Base-by-base conservation (phyloP, 2,113 vertebrate species). In the Xiphophorus hellerii region DNA sequence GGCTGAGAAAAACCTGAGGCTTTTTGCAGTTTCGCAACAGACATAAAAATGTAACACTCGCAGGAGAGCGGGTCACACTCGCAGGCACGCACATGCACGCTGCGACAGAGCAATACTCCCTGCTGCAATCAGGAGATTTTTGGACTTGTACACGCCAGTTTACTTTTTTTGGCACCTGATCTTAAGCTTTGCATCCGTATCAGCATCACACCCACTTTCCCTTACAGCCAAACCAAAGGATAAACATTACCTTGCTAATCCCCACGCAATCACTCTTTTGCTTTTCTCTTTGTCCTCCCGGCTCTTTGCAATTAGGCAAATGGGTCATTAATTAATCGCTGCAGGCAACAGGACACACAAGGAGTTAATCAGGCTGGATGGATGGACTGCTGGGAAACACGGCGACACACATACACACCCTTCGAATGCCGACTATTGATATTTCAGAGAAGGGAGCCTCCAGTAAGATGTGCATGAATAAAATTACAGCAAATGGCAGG, bases 281-380 rank as follows among this genome's bases (percentile, higher is more conserved):
- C 72, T 48, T 77, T 77, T 62, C 68, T 70, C 71, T 89, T 78
- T 81, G 81, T 88, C 86, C 84, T 84, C 80, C 78, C 65, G 70
- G 74, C 80, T 74, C 84, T 74, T 71, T 85, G 87, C 91, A 92
- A 92, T 94, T 92, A 92, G 87, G 76, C 90, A 92, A 94, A 94
- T 89, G 87, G 90, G 72, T 91, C 91, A 92, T 92, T 92, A 93
- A 92, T 92, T 91, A 94, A 84, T 83, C 77, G 78, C 91, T 39
- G 62, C 70, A 28, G 91, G 91, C 89, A 86, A 88, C 78, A 74
- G 85, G 84, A 90, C 87, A 86, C 82, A 82, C 7, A 35, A 90
- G 85, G 80, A 90, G 86, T 88, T 88, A 90, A 92, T 84, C 88
- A 85, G 87, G 70, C 68, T 72, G 65, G 84, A 93, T 90, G 87